A percentile compares a stretch with the other conserved stretches of the same genome.
Evolutionary conservation across 2,888 invertebrate species (phyloP).

Genomic region (Tholera decimalis): DNA sequence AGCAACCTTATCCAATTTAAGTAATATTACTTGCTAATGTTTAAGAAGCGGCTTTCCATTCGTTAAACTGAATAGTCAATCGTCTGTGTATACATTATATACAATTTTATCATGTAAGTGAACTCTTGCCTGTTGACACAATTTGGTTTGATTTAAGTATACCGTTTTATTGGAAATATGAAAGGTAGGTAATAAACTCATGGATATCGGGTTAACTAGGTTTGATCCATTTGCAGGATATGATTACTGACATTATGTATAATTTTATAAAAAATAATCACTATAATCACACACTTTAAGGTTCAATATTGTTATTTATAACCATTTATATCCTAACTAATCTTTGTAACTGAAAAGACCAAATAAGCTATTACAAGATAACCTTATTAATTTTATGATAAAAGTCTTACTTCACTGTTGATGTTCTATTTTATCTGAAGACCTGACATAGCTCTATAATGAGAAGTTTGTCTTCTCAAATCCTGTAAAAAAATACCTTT

Average conservation of each 20-base stretch:
- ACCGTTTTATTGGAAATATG: background rate
- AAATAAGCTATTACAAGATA: background rate
- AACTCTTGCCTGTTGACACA: background rate
- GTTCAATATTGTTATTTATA: no score
- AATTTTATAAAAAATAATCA: no score
- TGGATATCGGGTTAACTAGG: no score
- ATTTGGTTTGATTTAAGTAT: background rate
- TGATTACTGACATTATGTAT: no score
- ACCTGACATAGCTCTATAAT: background rate
- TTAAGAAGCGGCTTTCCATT: background rate
- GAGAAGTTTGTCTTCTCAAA: background rate
- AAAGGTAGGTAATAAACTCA: no score
- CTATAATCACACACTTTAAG: no score
- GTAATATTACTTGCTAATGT: slow-evolving; percentile 8
- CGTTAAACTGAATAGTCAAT: background rate
- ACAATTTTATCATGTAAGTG: background rate
- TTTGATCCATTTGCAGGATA: no score
- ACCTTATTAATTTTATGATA: background rate
- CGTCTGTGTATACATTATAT: background rate
- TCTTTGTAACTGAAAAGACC: no score
- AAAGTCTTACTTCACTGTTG: background rate
- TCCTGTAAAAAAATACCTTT: background rate
- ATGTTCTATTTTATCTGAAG: background rate
- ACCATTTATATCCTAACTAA: no score
- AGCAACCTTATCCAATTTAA: background rate